Base-by-base conservation (phyloP, 37 sponge, comb jelly and placozoan genomes). In the Beroe ovata region DNA sequence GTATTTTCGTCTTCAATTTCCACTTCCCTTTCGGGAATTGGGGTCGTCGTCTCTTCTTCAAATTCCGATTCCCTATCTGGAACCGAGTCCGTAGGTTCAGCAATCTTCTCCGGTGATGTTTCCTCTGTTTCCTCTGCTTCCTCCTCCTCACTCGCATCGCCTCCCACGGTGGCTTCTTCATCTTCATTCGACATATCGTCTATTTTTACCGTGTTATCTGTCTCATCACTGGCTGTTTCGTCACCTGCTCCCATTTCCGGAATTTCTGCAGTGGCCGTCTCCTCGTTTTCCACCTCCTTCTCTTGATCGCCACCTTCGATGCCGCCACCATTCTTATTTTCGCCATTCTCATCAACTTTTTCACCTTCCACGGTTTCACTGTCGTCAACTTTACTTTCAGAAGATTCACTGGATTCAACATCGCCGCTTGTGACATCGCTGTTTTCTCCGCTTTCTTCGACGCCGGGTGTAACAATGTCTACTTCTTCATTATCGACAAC, bases 401-500 rank as follows among this genome's bases (percentile, higher is more conserved):
- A 14, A 69, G 32, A 4, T 36, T 36, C 36, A 29, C 6, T 38
- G 20, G 19, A 11, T 69, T 69, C 71, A 21, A 8, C 38, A 8
- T 16, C 71, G 6, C 20, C 36, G 1, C 8, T 34, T 69, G 32
- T 28, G 11, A 8, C 35, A 69, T 29, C 23, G 20, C 54, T 47
- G 54, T 62, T 62, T 62, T 23, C 20, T 62, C 63, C 29, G 8
- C 63, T 62, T 62, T 23, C 4, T 21, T 62, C 4, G 63, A n/a
- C 6, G 8, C 63, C 6, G 29, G 29, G 20, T 62, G 23, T 21
- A 6, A 62, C 20, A 62, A 16, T 62, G 8, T 66, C 69, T 66
- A 34, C 36, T 66, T 66, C 69, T 66, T 66, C 69, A 14, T 47
- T 69, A 25, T 69, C 71, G 6, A 25, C 38, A 25, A 8, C 20